Evolutionary conservation across 2,888 invertebrate species (phyloP).

Genomic region (Epistrophella euchroma): DNA sequence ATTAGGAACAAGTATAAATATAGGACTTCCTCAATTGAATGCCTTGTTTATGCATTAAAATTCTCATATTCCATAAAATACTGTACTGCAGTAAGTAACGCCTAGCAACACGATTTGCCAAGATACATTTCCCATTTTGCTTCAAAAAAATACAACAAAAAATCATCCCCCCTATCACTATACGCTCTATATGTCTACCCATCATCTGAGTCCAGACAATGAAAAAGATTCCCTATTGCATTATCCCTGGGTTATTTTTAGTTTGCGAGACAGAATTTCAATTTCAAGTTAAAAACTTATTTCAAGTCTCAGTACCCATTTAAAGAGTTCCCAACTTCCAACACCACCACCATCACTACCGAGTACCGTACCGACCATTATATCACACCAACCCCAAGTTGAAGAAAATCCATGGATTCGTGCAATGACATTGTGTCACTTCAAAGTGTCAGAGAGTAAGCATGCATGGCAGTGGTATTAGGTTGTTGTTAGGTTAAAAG

Average conservation of each 20-base stretch:
- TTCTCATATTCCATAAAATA: slow-evolving; percentile 8
- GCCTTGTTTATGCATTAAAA: slow-evolving; percentile 18
- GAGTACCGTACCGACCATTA: background rate
- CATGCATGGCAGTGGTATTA: slow-evolving; percentile 42
- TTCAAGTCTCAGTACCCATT: background rate
- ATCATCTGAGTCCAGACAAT: slow-evolving; percentile 33
- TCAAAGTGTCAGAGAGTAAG: slow-evolving; percentile 59
- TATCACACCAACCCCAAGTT: slow-evolving; percentile 56
- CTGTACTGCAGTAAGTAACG: slow-evolving; percentile 35
- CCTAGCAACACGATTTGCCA: slow-evolving; percentile 50
- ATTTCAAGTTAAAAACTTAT: slow-evolving; percentile 46
- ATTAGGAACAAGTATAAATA: too few relatives aligned
- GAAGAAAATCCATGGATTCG: slow-evolving; percentile 38
- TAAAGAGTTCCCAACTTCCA: slow-evolving; percentile 5
- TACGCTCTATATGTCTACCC: too few relatives aligned
- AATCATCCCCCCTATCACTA: background rate
- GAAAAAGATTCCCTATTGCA: slow-evolving; percentile 32
- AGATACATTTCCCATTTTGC: slow-evolving; percentile 26
- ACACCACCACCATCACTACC: background rate
- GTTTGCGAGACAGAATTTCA: slow-evolving; percentile 57
- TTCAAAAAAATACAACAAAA: background rate
- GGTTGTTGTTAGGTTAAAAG: slow-evolving; percentile 20
- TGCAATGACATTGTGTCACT: slow-evolving; percentile 71
- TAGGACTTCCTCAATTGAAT: slow-evolving; percentile 1
- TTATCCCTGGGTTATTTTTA: slow-evolving; percentile 55